A percentile compares a stretch with the other conserved stretches of the same genome.
phyloP scores from a whole-genome alignment of 2,888 invertebrate species.

The Lasioglossum lativentre region DNA sequence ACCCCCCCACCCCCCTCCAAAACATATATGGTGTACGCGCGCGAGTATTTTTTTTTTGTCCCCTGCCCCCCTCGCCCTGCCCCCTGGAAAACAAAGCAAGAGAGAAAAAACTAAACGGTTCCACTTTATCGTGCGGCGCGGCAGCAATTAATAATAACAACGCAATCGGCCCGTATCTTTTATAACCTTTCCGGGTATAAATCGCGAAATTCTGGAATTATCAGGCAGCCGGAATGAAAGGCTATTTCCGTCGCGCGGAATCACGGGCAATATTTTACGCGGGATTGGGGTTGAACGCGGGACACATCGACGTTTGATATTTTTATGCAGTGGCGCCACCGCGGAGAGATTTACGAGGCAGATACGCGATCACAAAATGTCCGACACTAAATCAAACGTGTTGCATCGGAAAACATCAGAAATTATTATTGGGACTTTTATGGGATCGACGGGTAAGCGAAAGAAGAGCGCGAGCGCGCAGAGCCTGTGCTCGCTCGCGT shows the following conservation, averaged over 20 bases:
- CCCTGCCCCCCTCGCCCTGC: not conserved
- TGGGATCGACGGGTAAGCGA: constrained; percentile 77
- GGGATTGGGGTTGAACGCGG: constrained; percentile 80
- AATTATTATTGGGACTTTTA: constrained; percentile 85
- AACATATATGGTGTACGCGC: not conserved
- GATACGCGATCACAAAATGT: constrained; percentile 85
- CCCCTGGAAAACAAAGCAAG: not conserved
- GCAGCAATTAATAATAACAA: constrained; percentile 72
- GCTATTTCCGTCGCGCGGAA: constrained; percentile 79
- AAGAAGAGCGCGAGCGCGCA: constrained; percentile 55
- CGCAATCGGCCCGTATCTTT: constrained; percentile 72
- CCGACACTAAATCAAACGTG: constrained; percentile 84
- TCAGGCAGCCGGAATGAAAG: constrained; percentile 76
- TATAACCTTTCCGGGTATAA: constrained; percentile 73
- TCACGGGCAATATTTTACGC: constrained; percentile 83
- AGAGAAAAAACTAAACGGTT: constrained; percentile 61
- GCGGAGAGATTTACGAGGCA: constrained; percentile 84
- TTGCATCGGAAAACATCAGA: constrained; percentile 84
- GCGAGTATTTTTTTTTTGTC: not conserved
- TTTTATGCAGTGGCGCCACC: constrained; percentile 83
- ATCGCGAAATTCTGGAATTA: constrained; percentile 76
- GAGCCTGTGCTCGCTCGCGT: not conserved
- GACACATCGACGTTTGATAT: constrained; percentile 85
- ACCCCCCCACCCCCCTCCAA: too few relatives aligned
- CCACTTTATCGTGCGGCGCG: constrained; percentile 70